Base-by-base conservation (phyloP, 2,797 vertebrate genomes). In the Cynopterus sphinx region DNA sequence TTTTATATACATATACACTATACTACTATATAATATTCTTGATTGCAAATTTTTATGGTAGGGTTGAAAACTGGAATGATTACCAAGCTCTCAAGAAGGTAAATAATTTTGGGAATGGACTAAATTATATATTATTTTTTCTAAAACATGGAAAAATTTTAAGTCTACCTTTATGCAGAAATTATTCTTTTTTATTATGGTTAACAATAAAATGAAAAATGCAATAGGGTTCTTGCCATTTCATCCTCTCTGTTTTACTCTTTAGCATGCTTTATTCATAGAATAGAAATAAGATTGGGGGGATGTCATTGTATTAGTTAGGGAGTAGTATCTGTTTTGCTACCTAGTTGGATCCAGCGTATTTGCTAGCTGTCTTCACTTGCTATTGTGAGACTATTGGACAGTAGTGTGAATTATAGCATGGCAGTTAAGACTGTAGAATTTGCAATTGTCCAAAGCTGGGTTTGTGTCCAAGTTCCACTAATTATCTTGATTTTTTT, bases 1-100 rank as follows among this genome's bases (percentile, higher is more conserved):
- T 91, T 94, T 98, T 96, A 87, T 3, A 95, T 98, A 91, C 0
- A 26, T 93, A 87, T 71, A 96, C 85, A 90, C 95, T 49, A 16
- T 49, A 49, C 49, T 49, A 49, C 49, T 49, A 49, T 97, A 82
- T 61, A n/a, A 92, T 96, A 95, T 78, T 94, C 63, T 39, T 65
- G 46, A 91, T 51, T n/a, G 6, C 92, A 95, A 41, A 85, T 39
- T 95, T 49, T 68, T 49, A 90, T 88, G 33, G 28, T 65, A 46
- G 3, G 24, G 2, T 24, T 94, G 92, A 85, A 67, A 78, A 95
- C 26, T 87, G 46, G n/a, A 83, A 5, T 59, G 13, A 81, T 65
- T 59, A 21, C 39, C 63, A 70, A 74, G 31, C 12, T 96, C 51
- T 94, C 61, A 83, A 87, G 33, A 90, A 67, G 51, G 11, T 77